Base-by-base conservation (phyloP, 2,797 vertebrate species). In the Iguana delicatissima region DNA sequence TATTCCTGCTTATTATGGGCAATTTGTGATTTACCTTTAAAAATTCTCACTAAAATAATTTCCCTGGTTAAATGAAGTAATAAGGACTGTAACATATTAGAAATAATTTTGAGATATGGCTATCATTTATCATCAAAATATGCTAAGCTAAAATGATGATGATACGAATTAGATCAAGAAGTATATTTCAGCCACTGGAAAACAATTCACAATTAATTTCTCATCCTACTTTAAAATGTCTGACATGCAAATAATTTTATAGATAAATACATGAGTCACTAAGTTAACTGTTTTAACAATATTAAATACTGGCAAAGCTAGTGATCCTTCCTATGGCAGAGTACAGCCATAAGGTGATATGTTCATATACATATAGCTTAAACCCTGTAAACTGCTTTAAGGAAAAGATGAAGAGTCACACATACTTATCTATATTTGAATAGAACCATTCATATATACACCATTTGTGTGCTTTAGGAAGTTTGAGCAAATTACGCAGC, bases 401-500 rank as follows among this genome's bases (percentile, higher is more conserved):
- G 26, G 16, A 84, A 5, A n/a, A 90, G 73, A 67, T 59, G 22
- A 88, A 94, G 91, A 73, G 79, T 0, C 88, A 95, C 86, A 97
- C 98, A 93, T 98, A 99, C 99, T 98, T 99, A 97, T 99, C 99
- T 92, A 99, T 99, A 95, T 99, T 99, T 87, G 99, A 99, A 96
- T 99, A 99, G 97, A 99, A 99, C 99, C 99, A 99, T 95, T 99
- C 99, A 1, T 99, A 99, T 97, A 99, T 99, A 96, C 99, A 99
- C 99, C 99, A 99, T 96, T 99, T 99, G 97, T 99, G 99, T 85
- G 99, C 99, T 98, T 99, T 99, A 90, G 99, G 99, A 86, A 99
- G 98, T 93, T 99, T 99, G 29, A 99, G 98, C 46, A 99, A 98
- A 94, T 99, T 99, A 94, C 99, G 98, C 95, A 99, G 97, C 91